These are phyloP conservation scores for Equus quagga DNA, from an alignment of 2,113 vertebrate species.

Conservation along the genomic window DNA sequence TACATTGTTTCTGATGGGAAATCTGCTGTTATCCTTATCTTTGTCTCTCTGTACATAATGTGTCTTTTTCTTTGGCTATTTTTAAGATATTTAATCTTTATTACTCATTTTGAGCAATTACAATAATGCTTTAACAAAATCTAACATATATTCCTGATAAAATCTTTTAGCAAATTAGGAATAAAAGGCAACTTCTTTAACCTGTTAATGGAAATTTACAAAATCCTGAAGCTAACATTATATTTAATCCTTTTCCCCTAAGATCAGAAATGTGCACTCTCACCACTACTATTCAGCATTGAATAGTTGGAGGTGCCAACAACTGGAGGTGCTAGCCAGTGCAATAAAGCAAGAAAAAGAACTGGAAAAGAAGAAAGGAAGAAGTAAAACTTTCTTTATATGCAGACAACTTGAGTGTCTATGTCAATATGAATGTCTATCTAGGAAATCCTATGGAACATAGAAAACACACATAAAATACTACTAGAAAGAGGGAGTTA, in stretches of 20 bases:
- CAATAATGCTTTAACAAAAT: background rate
- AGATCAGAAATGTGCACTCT: background rate
- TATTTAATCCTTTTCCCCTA: background rate
- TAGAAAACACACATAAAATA: background rate
- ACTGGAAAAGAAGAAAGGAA: background rate
- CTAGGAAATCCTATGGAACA: background rate
- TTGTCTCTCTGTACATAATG: background rate
- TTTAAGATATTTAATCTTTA: background rate
- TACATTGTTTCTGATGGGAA: background rate
- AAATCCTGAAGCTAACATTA: background rate
- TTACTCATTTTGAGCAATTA: background rate
- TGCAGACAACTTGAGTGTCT: background rate
- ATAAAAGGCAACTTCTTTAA: background rate
- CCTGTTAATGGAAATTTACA: background rate
- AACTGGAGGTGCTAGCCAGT: background rate
- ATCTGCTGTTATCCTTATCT: background rate
- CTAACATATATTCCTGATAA: background rate
- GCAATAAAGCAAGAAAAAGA: background rate
- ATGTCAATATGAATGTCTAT: background rate
- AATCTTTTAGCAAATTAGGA: background rate
- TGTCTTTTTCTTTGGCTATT: background rate
- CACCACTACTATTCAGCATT: background rate
- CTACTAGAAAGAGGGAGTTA: background rate
- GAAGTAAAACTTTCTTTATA: background rate
- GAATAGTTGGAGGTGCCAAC: background rate